Conservation (phyloP, 2,888 invertebrate species). For the Ophraella communa region DNA sequence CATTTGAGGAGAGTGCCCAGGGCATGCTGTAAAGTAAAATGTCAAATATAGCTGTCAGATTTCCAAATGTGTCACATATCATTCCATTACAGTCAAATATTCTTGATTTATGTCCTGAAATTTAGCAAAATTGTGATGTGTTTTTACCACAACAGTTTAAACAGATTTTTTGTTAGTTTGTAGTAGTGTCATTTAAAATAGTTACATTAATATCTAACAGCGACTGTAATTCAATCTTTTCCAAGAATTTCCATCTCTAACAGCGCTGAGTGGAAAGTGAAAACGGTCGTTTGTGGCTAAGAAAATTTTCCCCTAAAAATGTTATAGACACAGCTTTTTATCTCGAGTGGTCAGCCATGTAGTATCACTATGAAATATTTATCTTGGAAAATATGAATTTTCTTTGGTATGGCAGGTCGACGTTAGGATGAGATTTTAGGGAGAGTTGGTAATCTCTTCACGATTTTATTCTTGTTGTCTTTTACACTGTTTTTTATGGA, state of each 20-base stretch:
- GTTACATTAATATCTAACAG: neutral
- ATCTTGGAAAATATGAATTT: slow-evolving; percentile 37
- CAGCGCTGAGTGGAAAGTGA: slow-evolving; percentile 53
- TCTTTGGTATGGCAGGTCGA: slow-evolving; percentile 11
- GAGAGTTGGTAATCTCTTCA: slow-evolving; percentile 7
- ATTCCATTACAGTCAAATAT: too few relatives aligned
- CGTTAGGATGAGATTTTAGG: slow-evolving; percentile 14
- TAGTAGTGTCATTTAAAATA: too few relatives aligned
- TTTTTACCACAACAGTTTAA: too few relatives aligned
- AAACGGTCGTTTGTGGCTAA: slow-evolving; percentile 52
- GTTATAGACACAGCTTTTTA: slow-evolving; percentile 42
- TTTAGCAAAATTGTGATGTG: too few relatives aligned
- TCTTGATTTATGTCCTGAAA: too few relatives aligned
- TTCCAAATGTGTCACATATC: too few relatives aligned
- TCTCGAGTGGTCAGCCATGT: slow-evolving; percentile 38
- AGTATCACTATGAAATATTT: slow-evolving; percentile 40
- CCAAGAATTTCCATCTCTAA: slow-evolving; percentile 25
- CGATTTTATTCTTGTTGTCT: neutral
- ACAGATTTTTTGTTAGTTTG: too few relatives aligned
- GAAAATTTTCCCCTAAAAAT: slow-evolving; percentile 42
- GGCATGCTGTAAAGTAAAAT: too few relatives aligned
- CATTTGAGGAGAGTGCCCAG: too few relatives aligned
- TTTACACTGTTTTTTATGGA: slow-evolving; percentile 14
- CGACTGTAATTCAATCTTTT: neutral
- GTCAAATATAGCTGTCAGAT: too few relatives aligned